Evolutionary conservation across 2,113 vertebrate genomes (phyloP).

Genomic region (Pedionomus torquatus): DNA sequence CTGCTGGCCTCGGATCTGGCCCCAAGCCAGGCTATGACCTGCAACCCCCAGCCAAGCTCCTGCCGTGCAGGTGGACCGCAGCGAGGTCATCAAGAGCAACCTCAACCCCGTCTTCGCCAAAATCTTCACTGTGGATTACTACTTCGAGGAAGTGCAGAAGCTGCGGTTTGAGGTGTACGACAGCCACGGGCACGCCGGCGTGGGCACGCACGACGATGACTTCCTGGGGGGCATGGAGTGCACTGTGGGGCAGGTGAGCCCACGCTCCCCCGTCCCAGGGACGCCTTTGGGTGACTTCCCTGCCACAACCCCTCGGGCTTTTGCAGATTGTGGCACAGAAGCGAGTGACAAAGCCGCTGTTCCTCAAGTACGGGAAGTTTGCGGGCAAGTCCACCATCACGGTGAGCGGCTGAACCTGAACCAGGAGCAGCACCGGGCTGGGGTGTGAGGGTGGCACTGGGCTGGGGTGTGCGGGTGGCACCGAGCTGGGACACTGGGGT

Average conservation of each 20-base stretch:
- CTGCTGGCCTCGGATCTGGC: accelerated
- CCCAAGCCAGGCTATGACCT: background rate
- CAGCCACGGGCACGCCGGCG: conserved; percentile 86
- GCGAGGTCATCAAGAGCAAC: conserved; percentile 94
- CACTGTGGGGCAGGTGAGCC: conserved; percentile 90
- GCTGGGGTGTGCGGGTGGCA: too few species aligned
- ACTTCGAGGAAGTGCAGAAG: conserved; percentile 95
- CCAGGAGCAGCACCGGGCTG: background rate
- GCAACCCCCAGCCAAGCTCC: background rate
- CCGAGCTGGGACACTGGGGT: background rate
- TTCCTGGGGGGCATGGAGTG: conserved; percentile 93
- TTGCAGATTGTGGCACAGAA: conserved; percentile 94
- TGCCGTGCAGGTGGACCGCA: conserved; percentile 83
- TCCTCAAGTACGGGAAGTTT: conserved; percentile 91
- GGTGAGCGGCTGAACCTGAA: conserved; percentile 59
- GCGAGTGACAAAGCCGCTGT: conserved; percentile 87
- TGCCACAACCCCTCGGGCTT: background rate
- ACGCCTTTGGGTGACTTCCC: accelerated
- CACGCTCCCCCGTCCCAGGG: accelerated
- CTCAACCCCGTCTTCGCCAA: conserved; percentile 92
- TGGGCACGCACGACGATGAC: conserved; percentile 88
- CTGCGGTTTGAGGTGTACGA: conserved; percentile 94
- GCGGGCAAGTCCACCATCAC: conserved; percentile 94
- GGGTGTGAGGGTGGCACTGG: accelerated
- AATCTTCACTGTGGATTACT: conserved; percentile 91